These are phyloP conservation scores for Nematopogon swammerdamellus DNA, from an alignment of 2,888 invertebrate species.

Conservation along the genomic window DNA sequence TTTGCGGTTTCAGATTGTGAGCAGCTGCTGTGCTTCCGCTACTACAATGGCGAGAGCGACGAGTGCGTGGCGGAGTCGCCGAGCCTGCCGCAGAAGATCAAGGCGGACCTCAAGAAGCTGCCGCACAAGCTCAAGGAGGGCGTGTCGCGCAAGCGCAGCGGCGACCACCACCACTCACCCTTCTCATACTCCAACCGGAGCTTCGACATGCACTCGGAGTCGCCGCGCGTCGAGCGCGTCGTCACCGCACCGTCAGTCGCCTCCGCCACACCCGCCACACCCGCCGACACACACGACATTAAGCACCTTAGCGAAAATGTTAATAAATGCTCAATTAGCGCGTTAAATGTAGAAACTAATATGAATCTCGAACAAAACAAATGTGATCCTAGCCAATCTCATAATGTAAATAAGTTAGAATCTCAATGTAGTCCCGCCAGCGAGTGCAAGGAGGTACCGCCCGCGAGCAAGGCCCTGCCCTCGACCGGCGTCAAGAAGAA, in stretches of 20 bases:
- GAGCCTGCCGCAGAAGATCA: conserved; percentile 36
- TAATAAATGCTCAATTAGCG: conserved; percentile 55
- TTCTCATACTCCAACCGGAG: conserved; percentile 50
- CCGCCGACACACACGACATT: conserved; percentile 45
- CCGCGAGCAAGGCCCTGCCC: conserved; percentile 31
- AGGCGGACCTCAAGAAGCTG: conserved; percentile 58
- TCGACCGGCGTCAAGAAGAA: conserved; percentile 47
- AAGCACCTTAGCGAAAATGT: conserved; percentile 49
- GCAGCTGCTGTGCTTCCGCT: conserved; percentile 67
- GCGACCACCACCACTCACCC: conserved; percentile 38
- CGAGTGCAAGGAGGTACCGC: conserved; percentile 40
- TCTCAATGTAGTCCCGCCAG: conserved; percentile 37
- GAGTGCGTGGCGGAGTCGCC: conserved; percentile 64
- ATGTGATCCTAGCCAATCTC: conserved; percentile 51
- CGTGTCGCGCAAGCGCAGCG: conserved; percentile 46
- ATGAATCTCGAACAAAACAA: conserved; percentile 35
- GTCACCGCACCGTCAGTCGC: conserved; percentile 5
- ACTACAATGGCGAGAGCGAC: conserved; percentile 63
- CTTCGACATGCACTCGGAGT: conserved; percentile 50
- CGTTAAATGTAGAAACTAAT: conserved; percentile 43
- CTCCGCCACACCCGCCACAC: no score
- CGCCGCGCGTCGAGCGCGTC: conserved; percentile 36
- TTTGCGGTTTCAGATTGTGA: conserved; percentile 61
- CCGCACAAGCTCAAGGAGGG: conserved; percentile 54
- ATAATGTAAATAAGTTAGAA: conserved; percentile 35